Evolutionary conservation across 2,888 invertebrate species (phyloP).

Genomic region (Leucoma salicis): DNA sequence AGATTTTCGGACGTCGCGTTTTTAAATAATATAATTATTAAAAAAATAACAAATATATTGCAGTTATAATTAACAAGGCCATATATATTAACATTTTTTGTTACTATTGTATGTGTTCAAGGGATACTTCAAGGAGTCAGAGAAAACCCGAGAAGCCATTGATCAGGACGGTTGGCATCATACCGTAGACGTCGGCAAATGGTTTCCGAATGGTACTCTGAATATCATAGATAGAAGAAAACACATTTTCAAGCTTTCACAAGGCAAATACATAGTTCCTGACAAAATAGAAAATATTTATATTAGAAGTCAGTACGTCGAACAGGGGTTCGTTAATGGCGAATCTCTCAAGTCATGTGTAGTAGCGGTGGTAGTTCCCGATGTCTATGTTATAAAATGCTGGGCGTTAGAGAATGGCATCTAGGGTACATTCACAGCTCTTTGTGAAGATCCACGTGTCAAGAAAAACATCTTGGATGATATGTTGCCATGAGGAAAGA

Average conservation of each 20-base stretch:
- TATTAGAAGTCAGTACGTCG: slow-evolving; percentile 94
- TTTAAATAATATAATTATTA: too few relatives aligned
- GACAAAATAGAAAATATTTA: slow-evolving; percentile 99
- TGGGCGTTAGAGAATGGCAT: slow-evolving; percentile 95
- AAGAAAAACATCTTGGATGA: slow-evolving; percentile 94
- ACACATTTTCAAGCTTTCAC: slow-evolving; percentile 98
- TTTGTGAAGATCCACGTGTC: slow-evolving; percentile 93
- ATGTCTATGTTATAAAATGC: slow-evolving; percentile 94
- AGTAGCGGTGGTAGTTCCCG: slow-evolving; percentile 97
- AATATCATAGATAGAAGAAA: slow-evolving; percentile 99
- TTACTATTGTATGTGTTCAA: slow-evolving; percentile 96
- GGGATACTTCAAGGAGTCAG: slow-evolving; percentile 97
- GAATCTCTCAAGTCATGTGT: slow-evolving; percentile 98
- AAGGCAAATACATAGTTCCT: slow-evolving; percentile 99
- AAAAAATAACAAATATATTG: too few relatives aligned
- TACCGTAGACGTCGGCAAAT: slow-evolving; percentile 98
- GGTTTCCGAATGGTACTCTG: slow-evolving; percentile 95
- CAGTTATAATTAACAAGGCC: too few relatives aligned
- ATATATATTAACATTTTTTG: too few relatives aligned
- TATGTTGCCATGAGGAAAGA: slow-evolving; percentile 93
- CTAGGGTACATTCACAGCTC: slow-evolving; percentile 91
- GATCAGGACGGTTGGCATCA: slow-evolving; percentile 97
- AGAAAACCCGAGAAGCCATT: slow-evolving; percentile 95
- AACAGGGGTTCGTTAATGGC: slow-evolving; percentile 98
- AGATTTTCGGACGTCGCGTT: too few relatives aligned